Evolutionary conservation across 2,888 invertebrate species (phyloP), one percentile per base, ranked within the genome.

Genomic region (Blomia tropicalis): DNA sequence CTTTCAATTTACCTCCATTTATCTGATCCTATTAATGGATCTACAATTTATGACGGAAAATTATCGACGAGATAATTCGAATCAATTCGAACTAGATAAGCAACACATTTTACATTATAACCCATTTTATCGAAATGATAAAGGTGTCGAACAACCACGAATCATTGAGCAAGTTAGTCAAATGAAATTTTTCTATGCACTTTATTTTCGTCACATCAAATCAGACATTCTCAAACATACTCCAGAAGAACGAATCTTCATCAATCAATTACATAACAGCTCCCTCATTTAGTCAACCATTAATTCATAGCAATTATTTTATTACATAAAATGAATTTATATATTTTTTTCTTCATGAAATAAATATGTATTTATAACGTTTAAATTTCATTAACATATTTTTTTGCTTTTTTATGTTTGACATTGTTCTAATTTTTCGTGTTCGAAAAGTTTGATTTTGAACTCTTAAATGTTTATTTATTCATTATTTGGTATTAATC

Each of bases 1-100:
- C 68, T 92, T 93, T 76, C 87, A 91, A 76, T 90, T 87, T 77
- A 84, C 88, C 23, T 88, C 91, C 75, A 87, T 87, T 0, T 91
- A 89, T 75, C 80, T 95, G 68, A 88, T 65, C 4, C 36, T 32
- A n/a, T 19, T 59, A 11, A 59, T 63, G 32, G 65, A 65, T 23
- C 32, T 43, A 22, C 59, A 54, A 27, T 58, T 56, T 2, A 56
- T 19, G 14, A 27, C 56, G 2, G 56, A 56, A 14, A 23, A 19
- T 14, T 2, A 14, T 11, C 22, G 11, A 3, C 25, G 29, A 4
- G 56, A 56, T 19, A 36, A 19, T 14, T n/a, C 25, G 11, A 2
- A 14, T 4, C 25, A 25, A 31, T 56, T 56, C 7, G 56, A 56
- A 25, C 11, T 7, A 2, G 29, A 56, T 25, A 58, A 64, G 41